phyloP scores from a whole-genome alignment of 2,797 vertebrate species.

The Gallinago solitaria region DNA sequence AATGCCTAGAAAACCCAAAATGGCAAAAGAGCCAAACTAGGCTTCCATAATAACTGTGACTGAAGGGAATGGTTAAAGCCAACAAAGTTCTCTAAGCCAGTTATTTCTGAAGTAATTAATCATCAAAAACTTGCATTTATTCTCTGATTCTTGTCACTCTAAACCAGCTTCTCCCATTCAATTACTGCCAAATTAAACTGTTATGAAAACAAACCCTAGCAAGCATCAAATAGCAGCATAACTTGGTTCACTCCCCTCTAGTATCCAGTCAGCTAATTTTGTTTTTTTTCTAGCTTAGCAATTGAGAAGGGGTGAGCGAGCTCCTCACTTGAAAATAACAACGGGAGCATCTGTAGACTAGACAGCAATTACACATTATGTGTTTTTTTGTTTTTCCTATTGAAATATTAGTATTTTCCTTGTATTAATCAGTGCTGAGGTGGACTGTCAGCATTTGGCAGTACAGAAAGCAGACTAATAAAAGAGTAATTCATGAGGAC shows the following conservation, averaged over 20 bases:
- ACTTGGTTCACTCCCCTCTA: background rate
- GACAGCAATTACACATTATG: background rate
- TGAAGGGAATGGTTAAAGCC: background rate
- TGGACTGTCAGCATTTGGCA: background rate
- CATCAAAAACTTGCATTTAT: background rate
- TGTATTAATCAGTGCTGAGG: background rate
- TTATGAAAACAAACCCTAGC: background rate
- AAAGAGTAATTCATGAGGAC: background rate
- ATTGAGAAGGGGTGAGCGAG: background rate
- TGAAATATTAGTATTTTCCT: background rate
- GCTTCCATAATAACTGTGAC: background rate
- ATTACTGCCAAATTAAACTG: background rate
- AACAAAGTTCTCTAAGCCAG: background rate
- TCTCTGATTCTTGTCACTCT: background rate
- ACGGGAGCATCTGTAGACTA: background rate
- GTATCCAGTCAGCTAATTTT: background rate
- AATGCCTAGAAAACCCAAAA: background rate
- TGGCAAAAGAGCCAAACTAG: background rate
- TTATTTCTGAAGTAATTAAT: background rate
- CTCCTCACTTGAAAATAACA: background rate
- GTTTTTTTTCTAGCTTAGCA: background rate
- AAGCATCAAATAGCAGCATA: background rate
- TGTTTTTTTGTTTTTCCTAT: background rate
- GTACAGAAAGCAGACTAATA: background rate
- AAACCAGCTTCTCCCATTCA: background rate